Base-by-base conservation (phyloP, 2,113 vertebrate genomes). In the Solenodon paradoxus region DNA sequence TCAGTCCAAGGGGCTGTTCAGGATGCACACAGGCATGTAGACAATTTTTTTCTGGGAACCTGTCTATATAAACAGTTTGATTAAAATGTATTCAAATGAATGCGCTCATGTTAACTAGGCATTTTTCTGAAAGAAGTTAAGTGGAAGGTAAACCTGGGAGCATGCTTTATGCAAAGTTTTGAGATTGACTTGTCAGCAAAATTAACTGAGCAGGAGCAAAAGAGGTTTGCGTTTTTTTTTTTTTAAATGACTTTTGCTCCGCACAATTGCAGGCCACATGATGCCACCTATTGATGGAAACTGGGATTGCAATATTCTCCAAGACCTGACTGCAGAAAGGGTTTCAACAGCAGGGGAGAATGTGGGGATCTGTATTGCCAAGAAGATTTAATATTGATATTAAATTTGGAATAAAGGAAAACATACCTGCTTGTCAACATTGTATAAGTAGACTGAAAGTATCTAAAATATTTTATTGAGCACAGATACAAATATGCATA, bases 221-320 rank as follows among this genome's bases (percentile, higher is more conserved):
- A 92, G 30, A 66, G n/a, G n/a, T n/a, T n/a, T n/a, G 13, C 32
- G 8, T 16, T n/a, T 69, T 74, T 63, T 3, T 64, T 95, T 92
- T 93, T 61, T 22, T 28, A 26, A 57, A 2, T 74, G 74, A 40
- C 20, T 66, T 77, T 85, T 71, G 55, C 30, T 94, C 32, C 13
- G 16, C 28, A 71, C 51, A 32, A 32, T 55, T 72, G 11, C 89
- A 92, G 64, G 59, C 59, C 26, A 45, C 69, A 45, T 1, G 30
- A 92, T 92, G 90, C 94, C 87, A 95, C 79, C 79, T 75, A n/a
- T 87, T 57, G 94, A 94, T 26, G 53, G 45, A 55, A 95, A 55
- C 12, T 19, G 83, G 57, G 19, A 79, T 61, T 93, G 75, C 69
- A 57, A 49, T 64, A 16, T 61, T 90, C 79, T 90, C 32, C 4